Conservation (phyloP, 2,113 vertebrate species). For the Colinus virginianus region DNA sequence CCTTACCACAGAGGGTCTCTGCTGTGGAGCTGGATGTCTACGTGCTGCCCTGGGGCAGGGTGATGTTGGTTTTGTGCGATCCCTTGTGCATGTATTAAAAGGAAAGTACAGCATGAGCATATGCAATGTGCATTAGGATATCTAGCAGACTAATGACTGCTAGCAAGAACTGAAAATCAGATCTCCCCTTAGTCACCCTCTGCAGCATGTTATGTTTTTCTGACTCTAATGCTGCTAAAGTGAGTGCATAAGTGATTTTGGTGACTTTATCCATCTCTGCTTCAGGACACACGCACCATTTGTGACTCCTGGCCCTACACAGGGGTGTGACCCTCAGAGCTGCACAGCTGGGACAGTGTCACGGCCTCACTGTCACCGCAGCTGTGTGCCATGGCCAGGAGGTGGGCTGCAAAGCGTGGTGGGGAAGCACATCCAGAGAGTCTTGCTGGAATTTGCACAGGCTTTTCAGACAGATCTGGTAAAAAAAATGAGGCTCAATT, state of each 20-base stretch:
- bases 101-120: not conserved
- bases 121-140: not conserved
- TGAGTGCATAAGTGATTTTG: not conserved
- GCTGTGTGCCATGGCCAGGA: rapidly evolving
- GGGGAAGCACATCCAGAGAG: not conserved
- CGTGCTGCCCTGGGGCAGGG: not conserved
- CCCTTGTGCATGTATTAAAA: not conserved
- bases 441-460: not conserved
- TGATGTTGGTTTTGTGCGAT: not conserved
- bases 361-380: not conserved
- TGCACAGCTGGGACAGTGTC: not conserved
- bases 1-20: not conserved
- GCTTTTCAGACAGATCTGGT: not conserved
- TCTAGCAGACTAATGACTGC: not conserved
- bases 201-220: not conserved
- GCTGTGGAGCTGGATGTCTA: not conserved
- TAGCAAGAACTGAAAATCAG: not conserved
- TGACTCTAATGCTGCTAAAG: not conserved
- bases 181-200: not conserved
- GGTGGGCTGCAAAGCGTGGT: not conserved
- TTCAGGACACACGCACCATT: not conserved
- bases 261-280: not conserved
- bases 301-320: not conserved
- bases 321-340: not conserved
- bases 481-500: not conserved